A percentile compares a stretch with the other conserved stretches of the same genome.
Evolutionary conservation across 35 echinoderm and acorn worm species (phyloP).

Genomic region (Ophioderma brevispina): DNA sequence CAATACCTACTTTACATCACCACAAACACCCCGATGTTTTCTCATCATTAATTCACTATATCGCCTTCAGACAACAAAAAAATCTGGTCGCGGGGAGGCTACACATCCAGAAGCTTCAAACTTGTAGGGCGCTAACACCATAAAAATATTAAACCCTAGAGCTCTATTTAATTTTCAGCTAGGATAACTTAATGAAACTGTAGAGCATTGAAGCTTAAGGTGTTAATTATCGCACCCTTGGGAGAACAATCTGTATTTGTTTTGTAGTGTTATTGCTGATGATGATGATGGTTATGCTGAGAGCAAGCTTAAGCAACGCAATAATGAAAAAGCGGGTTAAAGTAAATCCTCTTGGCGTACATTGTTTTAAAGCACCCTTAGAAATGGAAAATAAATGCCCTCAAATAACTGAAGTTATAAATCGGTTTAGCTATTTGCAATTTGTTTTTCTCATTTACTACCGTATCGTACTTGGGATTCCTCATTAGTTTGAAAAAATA

Average conservation of each 20-base stretch:
- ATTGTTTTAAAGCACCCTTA: too few species aligned
- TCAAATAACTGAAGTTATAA: too few species aligned
- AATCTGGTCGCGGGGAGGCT: not conserved
- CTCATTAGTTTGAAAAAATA: too few species aligned
- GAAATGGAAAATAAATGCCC: too few species aligned
- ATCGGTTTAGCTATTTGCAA: too few species aligned
- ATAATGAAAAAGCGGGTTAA: too few species aligned
- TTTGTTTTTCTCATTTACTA: too few species aligned
- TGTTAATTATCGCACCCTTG: constrained; percentile 47
- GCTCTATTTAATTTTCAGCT: not conserved
- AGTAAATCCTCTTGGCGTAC: too few species aligned
- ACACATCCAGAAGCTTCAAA: not conserved
- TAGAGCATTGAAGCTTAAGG: constrained; percentile 11
- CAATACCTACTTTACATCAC: not conserved
- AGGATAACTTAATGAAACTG: constrained; percentile 16
- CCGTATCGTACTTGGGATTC: too few species aligned
- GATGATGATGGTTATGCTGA: not conserved
- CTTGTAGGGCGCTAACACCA: not conserved
- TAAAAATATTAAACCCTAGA: constrained; percentile 14
- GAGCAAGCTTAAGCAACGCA: not conserved
- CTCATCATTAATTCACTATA: not conserved
- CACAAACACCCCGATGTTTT: not conserved
- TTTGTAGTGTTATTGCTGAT: not conserved
- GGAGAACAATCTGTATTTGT: constrained; percentile 1
- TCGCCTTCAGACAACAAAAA: not conserved